A percentile compares a stretch with the other conserved stretches of the same genome.
These are phyloP conservation scores for Drosophila busckii DNA, from an alignment of 1,140 invertebrate species.

Conservation along the genomic window DNA sequence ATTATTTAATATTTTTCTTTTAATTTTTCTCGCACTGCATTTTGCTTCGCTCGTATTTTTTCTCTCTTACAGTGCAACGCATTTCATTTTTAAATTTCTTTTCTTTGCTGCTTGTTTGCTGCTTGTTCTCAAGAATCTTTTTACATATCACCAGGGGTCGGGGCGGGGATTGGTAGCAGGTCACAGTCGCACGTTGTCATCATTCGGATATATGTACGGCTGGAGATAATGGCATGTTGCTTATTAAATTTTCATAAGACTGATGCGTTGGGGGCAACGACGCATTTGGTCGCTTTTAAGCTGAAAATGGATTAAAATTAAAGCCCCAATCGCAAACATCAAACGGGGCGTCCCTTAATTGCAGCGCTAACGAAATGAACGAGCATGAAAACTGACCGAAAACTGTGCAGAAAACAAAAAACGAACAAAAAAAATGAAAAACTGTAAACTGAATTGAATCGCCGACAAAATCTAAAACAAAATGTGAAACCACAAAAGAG, in stretches of 20 bases:
- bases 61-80: too few species aligned
- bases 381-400: conserved; percentile 56
- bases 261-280: conserved; percentile 52
- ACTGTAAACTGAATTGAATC: conserved; percentile 62
- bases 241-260: conserved; percentile 72
- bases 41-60: too few species aligned
- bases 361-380: conserved; percentile 47
- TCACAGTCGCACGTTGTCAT: conserved; percentile 17
- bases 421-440: too few species aligned
- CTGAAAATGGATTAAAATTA: conserved; percentile 68
- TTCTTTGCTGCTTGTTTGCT: conserved; percentile 12
- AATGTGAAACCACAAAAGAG: conserved; percentile 44
- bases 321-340: conserved; percentile 47
- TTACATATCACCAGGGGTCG: conserved; percentile 55
- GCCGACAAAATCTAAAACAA: conserved; percentile 12
- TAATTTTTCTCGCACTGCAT: too few species aligned
- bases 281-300: conserved; percentile 44
- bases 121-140: conserved; percentile 69
- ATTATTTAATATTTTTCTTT: neutral
- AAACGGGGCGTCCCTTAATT: conserved; percentile 51
- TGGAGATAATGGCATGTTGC: conserved; percentile 40
- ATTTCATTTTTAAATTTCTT: conserved; percentile 65
- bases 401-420: conserved; percentile 43
- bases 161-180: neutral
- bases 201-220: too few species aligned